Percentiles rank a stretch among this genome's conserved stretches.
Conservation (phyloP, 2,888 invertebrate species). For the Morinoia aosen region DNA sequence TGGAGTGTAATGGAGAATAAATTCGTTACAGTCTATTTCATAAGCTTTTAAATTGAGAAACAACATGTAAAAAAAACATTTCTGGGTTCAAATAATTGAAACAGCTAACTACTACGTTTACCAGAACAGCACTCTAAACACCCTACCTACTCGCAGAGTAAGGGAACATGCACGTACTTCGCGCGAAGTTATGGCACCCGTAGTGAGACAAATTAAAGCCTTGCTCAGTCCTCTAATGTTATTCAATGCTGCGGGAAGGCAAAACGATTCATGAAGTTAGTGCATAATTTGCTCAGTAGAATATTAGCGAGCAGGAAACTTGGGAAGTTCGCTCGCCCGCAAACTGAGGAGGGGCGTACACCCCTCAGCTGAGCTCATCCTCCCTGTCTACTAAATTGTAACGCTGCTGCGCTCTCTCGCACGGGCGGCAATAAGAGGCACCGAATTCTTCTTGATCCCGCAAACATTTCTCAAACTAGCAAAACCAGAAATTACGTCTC, state of each 20-base stretch:
- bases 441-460: constrained; percentile 41
- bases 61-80: neutral
- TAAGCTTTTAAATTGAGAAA: neutral
- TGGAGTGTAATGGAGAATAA: neutral
- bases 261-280: constrained; percentile 51
- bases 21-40: neutral
- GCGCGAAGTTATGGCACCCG: neutral
- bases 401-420: constrained; percentile 25
- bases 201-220: neutral
- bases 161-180: neutral
- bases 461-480: neutral
- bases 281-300: constrained; percentile 51
- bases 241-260: constrained; percentile 38
- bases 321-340: constrained; percentile 40
- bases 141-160: neutral
- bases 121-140: neutral
- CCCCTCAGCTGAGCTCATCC: constrained; percentile 35
- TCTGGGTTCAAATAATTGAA: neutral
- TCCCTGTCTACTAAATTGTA: constrained; percentile 47
- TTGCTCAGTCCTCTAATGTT: constrained; percentile 31
- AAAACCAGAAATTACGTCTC: neutral
- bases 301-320: constrained; percentile 50
- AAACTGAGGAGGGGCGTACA: constrained; percentile 37
- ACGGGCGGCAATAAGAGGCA: neutral
- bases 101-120: neutral